These are phyloP conservation scores for Drosophila affinis DNA, from an alignment of 2,888 invertebrate genomes.

Conservation along the genomic window DNA sequence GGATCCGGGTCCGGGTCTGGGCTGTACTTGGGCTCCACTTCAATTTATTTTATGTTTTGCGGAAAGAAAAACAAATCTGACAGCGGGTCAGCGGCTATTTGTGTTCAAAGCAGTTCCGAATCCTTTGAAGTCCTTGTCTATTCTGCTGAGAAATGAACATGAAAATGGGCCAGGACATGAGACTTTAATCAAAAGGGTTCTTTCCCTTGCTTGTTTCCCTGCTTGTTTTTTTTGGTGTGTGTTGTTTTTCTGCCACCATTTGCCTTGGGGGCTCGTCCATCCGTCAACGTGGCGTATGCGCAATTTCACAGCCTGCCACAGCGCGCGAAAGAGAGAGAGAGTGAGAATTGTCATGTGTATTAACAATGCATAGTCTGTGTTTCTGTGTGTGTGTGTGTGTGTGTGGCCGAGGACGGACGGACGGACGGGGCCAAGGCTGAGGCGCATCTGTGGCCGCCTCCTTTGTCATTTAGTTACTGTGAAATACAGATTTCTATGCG, in stretches of 20 bases:
- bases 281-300: constrained; percentile 60
- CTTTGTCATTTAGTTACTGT: constrained; percentile 54
- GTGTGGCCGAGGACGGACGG: constrained; percentile 3
- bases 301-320: constrained; percentile 68
- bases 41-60: constrained; percentile 36
- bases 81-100: constrained; percentile 69
- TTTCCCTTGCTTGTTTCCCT: background rate
- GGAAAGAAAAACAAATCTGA: constrained; percentile 51
- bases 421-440: background rate
- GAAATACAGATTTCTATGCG: constrained; percentile 65
- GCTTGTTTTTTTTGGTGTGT: background rate
- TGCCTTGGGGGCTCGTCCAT: constrained; percentile 40
- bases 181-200: constrained; percentile 50
- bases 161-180: constrained; percentile 51
- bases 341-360: constrained; percentile 65
- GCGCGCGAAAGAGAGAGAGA: constrained; percentile 31
- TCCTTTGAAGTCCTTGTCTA: constrained; percentile 60
- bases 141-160: constrained; percentile 63
- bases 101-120: constrained; percentile 46
- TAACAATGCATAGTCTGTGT: constrained; percentile 59
- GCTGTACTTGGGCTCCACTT: constrained; percentile 1
- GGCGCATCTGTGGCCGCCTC: constrained; percentile 60
- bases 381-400: background rate
- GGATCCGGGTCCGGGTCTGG: background rate
- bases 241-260: constrained; percentile 17